These are phyloP conservation scores for Seriola dumerili DNA, from an alignment of 2,113 vertebrate species.

Conservation along the genomic window DNA sequence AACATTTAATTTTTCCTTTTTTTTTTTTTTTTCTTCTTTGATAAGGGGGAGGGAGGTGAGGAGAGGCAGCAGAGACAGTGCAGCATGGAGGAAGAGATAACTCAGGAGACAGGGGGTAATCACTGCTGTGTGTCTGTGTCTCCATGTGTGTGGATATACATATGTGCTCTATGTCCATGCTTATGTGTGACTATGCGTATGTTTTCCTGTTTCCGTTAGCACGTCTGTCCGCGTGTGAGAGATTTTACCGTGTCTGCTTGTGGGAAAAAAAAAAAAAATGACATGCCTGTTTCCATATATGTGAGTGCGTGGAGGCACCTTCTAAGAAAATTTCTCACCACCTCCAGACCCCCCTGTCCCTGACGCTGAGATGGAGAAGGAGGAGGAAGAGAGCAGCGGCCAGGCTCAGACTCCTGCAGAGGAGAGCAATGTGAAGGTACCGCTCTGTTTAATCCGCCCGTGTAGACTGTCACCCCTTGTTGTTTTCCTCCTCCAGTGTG, in stretches of 20 bases:
- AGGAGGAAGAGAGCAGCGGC: conserved; percentile 61
- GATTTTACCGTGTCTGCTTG: conserved; percentile 25
- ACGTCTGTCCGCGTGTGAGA: conserved; percentile 25
- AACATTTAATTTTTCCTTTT: conserved; percentile 31
- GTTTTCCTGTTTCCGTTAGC: conserved; percentile 32
- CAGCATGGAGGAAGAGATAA: conserved; percentile 77
- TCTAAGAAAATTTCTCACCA: conserved; percentile 28
- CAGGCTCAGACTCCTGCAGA: conserved; percentile 55
- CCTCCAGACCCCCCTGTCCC: conserved; percentile 62
- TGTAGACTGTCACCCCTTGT: conserved; percentile 15
- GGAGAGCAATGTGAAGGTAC: conserved; percentile 64
- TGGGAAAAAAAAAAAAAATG: background rate
- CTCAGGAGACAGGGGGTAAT: conserved; percentile 78
- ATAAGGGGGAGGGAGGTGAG: conserved; percentile 86
- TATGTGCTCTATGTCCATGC: conserved; percentile 18
- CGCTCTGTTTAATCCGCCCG: background rate
- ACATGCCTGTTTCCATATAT: conserved; percentile 2
- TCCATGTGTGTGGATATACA: conserved; percentile 13
- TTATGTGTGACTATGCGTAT: conserved; percentile 39
- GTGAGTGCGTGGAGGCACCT: background rate
- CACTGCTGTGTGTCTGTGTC: conserved; percentile 33
- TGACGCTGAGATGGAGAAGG: conserved; percentile 64
- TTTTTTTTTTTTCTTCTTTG: conserved; percentile 62
- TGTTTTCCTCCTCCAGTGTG: background rate
- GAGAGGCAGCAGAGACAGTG: conserved; percentile 84